Evolutionary conservation across 1,140 invertebrate species (phyloP).

Genomic region (Papilio helenus): DNA sequence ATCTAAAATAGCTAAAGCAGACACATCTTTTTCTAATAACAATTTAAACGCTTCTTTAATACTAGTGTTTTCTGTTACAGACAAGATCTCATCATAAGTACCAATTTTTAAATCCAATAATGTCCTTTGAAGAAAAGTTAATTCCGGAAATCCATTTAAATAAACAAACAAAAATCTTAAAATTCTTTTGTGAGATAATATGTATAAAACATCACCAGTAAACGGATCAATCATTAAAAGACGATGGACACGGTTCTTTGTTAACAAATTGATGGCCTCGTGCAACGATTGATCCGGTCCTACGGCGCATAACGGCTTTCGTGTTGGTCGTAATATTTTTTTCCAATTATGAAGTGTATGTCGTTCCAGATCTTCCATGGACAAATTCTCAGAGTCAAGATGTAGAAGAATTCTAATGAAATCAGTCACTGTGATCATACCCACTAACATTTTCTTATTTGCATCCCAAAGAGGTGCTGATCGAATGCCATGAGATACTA

Average conservation of each 20-base stretch:
- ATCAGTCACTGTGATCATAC: slow-evolving; percentile 79
- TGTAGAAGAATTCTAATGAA: slow-evolving; percentile 76
- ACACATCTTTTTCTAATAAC: slow-evolving; percentile 75
- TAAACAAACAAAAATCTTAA: slow-evolving; percentile 78
- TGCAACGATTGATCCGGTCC: slow-evolving; percentile 77
- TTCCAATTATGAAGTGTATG: slow-evolving; percentile 77
- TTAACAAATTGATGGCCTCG: slow-evolving; percentile 76
- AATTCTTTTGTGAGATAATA: slow-evolving; percentile 78
- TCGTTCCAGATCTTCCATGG: slow-evolving; percentile 75
- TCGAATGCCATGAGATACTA: slow-evolving; percentile 77
- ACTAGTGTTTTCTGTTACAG: slow-evolving; percentile 69
- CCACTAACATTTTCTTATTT: slow-evolving; percentile 73
- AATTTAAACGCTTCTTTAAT: slow-evolving; percentile 75
- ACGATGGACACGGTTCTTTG: slow-evolving; percentile 74
- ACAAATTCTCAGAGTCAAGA: slow-evolving; percentile 69
- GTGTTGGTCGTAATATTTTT: slow-evolving; percentile 68
- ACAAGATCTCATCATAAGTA: slow-evolving; percentile 72
- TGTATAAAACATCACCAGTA: slow-evolving; percentile 75
- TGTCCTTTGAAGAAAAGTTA: slow-evolving; percentile 77
- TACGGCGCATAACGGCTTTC: slow-evolving; percentile 70
- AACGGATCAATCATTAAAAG: slow-evolving; percentile 74
- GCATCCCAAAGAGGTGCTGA: slow-evolving; percentile 78
- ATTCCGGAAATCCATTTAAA: slow-evolving; percentile 77
- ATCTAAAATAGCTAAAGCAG: slow-evolving; percentile 75
- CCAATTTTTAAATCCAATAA: slow-evolving; percentile 75